A percentile compares a stretch with the other conserved stretches of the same genome.
Conservation (phyloP, 1,140 invertebrate genomes). For the Papilio xuthus region DNA sequence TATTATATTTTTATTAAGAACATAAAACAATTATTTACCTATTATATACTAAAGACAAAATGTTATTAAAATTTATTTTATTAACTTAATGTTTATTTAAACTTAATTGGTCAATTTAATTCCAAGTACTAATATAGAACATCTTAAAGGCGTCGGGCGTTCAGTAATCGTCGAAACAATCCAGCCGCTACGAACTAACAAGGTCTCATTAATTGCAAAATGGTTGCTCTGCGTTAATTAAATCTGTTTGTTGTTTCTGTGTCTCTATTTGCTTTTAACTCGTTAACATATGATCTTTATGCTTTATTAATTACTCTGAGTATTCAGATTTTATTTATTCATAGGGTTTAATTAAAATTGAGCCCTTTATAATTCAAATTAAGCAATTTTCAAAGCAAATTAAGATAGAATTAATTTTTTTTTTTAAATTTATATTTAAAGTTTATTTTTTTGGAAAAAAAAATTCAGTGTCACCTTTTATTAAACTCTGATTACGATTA, state of each 20-base stretch:
- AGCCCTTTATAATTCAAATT: too few species aligned
- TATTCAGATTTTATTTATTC: not conserved
- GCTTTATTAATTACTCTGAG: not conserved
- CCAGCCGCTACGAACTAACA: not conserved
- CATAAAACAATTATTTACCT: too few species aligned
- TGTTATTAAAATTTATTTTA: not conserved
- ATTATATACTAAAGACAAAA: too few species aligned
- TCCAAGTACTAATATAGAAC: not conserved
- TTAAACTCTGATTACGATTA: not conserved
- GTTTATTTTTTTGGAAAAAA: too few species aligned
- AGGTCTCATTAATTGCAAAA: slow-evolving; percentile 15
- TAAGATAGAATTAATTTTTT: too few species aligned
- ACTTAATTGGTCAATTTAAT: slow-evolving; percentile 19
- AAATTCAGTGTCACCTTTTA: not conserved
- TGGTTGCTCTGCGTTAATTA: slow-evolving; percentile 10
- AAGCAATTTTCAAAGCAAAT: too few species aligned
- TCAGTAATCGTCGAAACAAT: slow-evolving; percentile 5
- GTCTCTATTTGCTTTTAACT: slow-evolving; percentile 17
- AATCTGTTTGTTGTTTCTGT: slow-evolving; percentile 12
- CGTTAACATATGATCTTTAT: slow-evolving; percentile 20
- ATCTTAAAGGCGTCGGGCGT: slow-evolving; percentile 3
- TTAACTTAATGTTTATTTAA: not conserved
- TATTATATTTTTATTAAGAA: too few species aligned
- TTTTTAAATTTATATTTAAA: too few species aligned
- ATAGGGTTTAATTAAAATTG: too few species aligned